These are phyloP conservation scores for Phalacrocorax carbo DNA, from an alignment of 2,113 vertebrate genomes.

Conservation along the genomic window DNA sequence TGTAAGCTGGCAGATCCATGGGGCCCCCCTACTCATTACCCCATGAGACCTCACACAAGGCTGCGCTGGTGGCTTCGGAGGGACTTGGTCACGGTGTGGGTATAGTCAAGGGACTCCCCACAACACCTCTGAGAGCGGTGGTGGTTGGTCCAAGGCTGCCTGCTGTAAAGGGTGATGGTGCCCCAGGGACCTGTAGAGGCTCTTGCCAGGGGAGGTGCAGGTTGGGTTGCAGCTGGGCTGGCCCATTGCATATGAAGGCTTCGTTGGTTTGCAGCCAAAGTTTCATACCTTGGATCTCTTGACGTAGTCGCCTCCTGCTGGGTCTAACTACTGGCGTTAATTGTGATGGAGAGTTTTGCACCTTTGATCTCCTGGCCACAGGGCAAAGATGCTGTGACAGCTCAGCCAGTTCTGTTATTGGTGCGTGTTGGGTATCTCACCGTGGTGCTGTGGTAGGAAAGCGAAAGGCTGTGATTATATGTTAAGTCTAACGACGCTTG, in stretches of 20 bases:
- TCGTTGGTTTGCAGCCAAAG: background rate
- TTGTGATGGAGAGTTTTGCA: background rate
- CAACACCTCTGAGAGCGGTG: background rate
- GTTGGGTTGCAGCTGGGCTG: background rate
- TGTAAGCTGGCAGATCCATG: background rate
- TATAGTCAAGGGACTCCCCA: background rate
- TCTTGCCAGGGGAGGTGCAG: background rate
- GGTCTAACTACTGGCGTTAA: background rate
- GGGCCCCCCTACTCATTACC: rapidly evolving
- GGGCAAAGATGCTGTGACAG: background rate
- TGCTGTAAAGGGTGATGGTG: background rate
- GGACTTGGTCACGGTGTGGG: background rate
- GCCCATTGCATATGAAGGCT: background rate
- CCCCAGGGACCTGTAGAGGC: background rate
- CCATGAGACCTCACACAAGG: background rate
- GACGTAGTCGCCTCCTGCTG: background rate
- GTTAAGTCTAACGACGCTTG: background rate
- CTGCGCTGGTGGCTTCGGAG: background rate
- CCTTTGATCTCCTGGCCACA: slow-evolving; percentile 19
- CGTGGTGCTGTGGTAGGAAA: background rate
- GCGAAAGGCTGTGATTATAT: background rate
- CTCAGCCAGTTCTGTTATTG: background rate
- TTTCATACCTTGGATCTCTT: background rate
- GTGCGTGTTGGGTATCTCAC: background rate
- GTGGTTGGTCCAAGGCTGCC: background rate